Evolutionary conservation across 2,888 invertebrate genomes (phyloP), one percentile per base, ranked within the genome.

Genomic region (Amblyjoppa proteus): DNA sequence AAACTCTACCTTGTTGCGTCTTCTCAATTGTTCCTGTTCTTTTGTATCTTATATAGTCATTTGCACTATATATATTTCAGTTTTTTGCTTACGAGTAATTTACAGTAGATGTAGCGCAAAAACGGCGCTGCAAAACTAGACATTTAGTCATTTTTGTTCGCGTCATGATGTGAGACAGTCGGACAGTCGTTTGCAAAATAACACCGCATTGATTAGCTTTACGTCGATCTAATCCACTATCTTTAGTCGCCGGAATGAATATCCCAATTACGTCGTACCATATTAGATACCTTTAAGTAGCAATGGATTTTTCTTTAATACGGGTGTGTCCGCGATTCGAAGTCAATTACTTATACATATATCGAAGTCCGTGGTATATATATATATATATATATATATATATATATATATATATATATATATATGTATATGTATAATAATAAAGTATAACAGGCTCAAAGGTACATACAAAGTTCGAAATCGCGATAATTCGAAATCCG

Each of bases 21-120:
- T 53, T 71, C 20, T 6, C 53, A n/a, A 25, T 45, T 28, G 41
- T 25, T 58, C 25, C 13, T 56, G 1, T 34, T 58, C 41, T 28
- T 20, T 13, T 6, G 16, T 20, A 28, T 58, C 9, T n/a, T 58
- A 58, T 58, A 58, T 41, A 34, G 56, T 41, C 28, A 28, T 28
- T 56, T 58, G 58, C 20, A 58, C 41, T 58, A 51, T 45, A 56
- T 73, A 56, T 73, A 64, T 75, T 61, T 31, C 16, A 75, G 31
- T 45, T 75, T 64, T 16, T n/a, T n/a, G 9, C 25, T 45, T 45
- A 16, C 13, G 45, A 45, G 16, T 56, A 56, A 53, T 20, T 53
- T 53, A 53, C 20, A 53, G 20, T 11, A 53, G 20, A 53, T 3
- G 16, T 53, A 53, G 53, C 53, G 53, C 20, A 16, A 20, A 53